These are phyloP conservation scores for Petrosia ficiformis DNA, from an alignment of 37 sponge, comb jelly and placozoan species.

Conservation along the genomic window DNA sequence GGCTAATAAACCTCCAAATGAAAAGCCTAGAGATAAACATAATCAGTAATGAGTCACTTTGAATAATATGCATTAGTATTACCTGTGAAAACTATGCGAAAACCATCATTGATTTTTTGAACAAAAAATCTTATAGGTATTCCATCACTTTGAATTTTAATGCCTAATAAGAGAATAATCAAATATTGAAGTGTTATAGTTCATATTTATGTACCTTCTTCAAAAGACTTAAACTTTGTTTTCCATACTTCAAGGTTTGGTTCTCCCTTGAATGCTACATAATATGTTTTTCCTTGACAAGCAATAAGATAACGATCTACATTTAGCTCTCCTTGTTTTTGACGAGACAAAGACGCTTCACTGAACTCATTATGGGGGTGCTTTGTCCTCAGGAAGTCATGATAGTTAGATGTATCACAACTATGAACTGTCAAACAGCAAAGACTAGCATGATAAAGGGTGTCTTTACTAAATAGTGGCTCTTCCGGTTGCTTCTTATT, in stretches of 20 bases:
- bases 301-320: conserved; percentile 24
- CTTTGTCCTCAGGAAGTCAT: conserved; percentile 6
- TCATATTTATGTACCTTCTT: conserved; percentile 9
- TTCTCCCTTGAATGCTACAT: conserved; percentile 22
- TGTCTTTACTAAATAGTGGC: conserved; percentile 22
- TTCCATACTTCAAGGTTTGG: neutral
- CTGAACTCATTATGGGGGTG: too few relatives aligned
- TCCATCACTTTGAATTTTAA: neutral
- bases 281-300: conserved; percentile 6
- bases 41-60: neutral
- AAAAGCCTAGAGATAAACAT: conserved; percentile 27
- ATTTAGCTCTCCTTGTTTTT: too few relatives aligned
- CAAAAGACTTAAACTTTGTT: neutral
- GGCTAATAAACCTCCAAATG: conserved; percentile 43
- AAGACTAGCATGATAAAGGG: conserved; percentile 16
- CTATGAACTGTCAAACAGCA: conserved; percentile 5
- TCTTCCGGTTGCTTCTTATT: too few relatives aligned
- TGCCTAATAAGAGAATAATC: neutral
- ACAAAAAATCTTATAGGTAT: conserved; percentile 17
- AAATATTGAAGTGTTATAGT: neutral
- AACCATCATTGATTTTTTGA: conserved; percentile 11
- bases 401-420: conserved; percentile 13
- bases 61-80: neutral
- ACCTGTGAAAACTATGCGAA: conserved; percentile 18
- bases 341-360: conserved; percentile 12